phyloP scores from a whole-genome alignment of 2,797 vertebrate genomes.

The Dendrocincla tyrannina region DNA sequence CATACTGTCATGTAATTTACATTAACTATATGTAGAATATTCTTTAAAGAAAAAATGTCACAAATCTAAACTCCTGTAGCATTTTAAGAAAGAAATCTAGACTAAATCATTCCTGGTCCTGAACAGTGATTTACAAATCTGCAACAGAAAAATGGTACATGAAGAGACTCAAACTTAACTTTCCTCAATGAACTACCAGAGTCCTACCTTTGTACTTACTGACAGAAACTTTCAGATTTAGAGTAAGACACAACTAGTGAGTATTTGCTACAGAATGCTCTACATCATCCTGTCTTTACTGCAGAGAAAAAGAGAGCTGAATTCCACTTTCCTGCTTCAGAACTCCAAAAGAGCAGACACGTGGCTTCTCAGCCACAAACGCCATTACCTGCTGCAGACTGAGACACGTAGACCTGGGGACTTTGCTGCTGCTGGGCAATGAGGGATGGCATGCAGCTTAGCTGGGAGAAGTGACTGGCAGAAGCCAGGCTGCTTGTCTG shows the following conservation, averaged over 20 bases:
- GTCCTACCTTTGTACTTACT: neutral
- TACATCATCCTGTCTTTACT: neutral
- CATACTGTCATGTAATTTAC: neutral
- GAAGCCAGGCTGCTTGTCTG: constrained; percentile 89
- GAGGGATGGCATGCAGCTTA: constrained; percentile 93
- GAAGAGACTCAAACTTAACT: neutral
- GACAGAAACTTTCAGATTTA: neutral
- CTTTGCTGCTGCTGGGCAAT: constrained; percentile 92
- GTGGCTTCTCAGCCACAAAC: neutral
- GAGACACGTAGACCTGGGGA: constrained; percentile 96
- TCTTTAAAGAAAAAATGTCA: neutral
- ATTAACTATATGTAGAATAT: neutral
- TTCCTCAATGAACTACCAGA: neutral
- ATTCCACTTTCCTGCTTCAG: neutral
- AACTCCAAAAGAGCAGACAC: neutral
- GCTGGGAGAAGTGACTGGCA: constrained; percentile 90
- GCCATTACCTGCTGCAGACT: constrained; percentile 94
- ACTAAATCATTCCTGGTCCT: neutral
- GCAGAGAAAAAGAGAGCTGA: neutral
- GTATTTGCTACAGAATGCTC: neutral
- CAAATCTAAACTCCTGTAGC: neutral
- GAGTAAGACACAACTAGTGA: neutral
- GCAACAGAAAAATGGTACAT: neutral
- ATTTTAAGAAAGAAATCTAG: neutral
- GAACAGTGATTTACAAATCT: neutral